Percentiles rank a stretch among this genome's conserved stretches.
phyloP scores from a whole-genome alignment of 2,113 vertebrate species.

The Formicarius rufipectus region DNA sequence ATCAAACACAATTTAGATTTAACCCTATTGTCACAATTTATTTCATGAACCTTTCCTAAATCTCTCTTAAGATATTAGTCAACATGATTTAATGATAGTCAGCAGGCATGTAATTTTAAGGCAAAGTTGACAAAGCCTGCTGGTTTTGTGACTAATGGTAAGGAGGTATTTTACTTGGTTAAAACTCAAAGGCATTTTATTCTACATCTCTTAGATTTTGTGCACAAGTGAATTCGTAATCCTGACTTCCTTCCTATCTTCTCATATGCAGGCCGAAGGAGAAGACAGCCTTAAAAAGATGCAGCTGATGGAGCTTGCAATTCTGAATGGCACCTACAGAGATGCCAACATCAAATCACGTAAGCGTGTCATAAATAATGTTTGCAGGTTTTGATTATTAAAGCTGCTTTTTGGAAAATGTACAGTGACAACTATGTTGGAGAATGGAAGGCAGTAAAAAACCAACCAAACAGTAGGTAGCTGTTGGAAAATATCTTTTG shows the following conservation, averaged over 20 bases:
- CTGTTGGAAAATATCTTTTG: neutral
- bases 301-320: conserved; percentile 99
- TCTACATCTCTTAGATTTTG: neutral
- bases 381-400: neutral
- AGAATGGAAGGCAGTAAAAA: neutral
- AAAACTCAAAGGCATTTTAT: neutral
- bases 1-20: neutral
- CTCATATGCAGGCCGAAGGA: conserved; percentile 86
- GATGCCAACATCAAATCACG: conserved; percentile 99
- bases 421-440: neutral
- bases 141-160: neutral
- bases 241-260: neutral
- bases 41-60: neutral
- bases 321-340: conserved; percentile 98
- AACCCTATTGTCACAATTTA: neutral
- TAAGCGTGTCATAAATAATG: conserved; percentile 79
- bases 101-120: neutral
- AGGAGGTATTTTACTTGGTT: neutral
- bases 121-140: neutral
- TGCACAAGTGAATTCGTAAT: neutral
- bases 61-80: neutral
- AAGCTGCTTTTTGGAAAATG: neutral
- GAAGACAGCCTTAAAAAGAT: conserved; percentile 99
- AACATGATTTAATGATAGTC: neutral
- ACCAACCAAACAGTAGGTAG: neutral